phyloP scores from a whole-genome alignment of 2,797 vertebrate genomes.

The Sciurus vulgaris region DNA sequence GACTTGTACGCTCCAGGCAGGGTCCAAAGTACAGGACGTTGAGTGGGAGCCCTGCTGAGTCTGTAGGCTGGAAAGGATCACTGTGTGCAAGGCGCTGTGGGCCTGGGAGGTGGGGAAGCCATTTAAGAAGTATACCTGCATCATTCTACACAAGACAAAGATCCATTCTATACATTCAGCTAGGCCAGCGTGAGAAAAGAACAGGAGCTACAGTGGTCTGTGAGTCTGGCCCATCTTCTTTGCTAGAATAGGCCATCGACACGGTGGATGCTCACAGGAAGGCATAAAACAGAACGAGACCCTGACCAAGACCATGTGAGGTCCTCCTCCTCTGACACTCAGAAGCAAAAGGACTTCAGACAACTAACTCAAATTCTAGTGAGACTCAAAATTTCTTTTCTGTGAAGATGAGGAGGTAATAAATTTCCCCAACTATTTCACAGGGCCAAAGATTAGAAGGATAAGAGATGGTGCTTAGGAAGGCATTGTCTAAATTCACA shows the following conservation, averaged over 20 bases:
- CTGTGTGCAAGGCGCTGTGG: accelerated
- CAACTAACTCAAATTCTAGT: background rate
- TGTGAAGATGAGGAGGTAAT: background rate
- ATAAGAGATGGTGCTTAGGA: background rate
- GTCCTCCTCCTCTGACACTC: background rate
- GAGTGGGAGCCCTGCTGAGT: background rate
- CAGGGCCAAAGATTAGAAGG: background rate
- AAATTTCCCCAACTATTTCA: background rate
- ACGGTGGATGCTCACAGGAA: background rate
- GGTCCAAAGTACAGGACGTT: background rate
- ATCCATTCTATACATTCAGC: too few relatives aligned
- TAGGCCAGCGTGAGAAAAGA: background rate
- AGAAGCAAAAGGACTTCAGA: too few relatives aligned
- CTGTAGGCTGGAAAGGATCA: background rate
- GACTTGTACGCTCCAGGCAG: background rate
- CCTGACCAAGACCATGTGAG: background rate
- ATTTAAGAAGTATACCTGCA: background rate
- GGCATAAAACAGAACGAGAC: background rate
- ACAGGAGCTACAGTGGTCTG: background rate
- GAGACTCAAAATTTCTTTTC: background rate
- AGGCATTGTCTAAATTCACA: background rate
- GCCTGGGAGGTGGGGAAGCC: background rate
- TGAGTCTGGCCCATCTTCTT: background rate
- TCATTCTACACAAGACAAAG: background rate
- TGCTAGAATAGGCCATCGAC: background rate